These are phyloP conservation scores for Euphonia xanthogaster DNA, from an alignment of 2,797 vertebrate species.

Conservation along the genomic window DNA sequence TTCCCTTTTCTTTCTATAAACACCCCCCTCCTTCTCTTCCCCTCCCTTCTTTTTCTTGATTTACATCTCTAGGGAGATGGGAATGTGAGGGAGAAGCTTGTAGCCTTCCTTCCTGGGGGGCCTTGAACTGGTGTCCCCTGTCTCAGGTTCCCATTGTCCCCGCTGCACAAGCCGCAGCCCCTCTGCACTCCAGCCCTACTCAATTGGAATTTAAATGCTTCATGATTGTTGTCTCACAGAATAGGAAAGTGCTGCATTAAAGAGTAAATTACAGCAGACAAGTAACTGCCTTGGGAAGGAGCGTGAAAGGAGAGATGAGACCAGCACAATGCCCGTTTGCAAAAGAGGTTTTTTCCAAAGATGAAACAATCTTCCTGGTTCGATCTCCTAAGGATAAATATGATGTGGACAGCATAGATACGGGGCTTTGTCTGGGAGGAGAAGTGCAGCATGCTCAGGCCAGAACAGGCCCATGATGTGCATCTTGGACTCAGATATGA, in stretches of 20 bases:
- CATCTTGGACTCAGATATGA: neutral
- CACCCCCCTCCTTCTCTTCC: constrained; percentile 64
- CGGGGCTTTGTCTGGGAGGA: neutral
- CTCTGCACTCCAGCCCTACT: constrained; percentile 70
- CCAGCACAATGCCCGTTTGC: constrained; percentile 38
- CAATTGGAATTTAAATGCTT: constrained; percentile 80
- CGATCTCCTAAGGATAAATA: neutral
- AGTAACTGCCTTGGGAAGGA: constrained; percentile 64
- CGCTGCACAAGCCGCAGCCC: constrained; percentile 40
- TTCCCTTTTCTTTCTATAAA: constrained; percentile 72
- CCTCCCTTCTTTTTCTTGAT: constrained; percentile 70
- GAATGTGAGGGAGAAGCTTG: constrained; percentile 73
- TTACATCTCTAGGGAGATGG: constrained; percentile 78
- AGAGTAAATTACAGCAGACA: constrained; percentile 73
- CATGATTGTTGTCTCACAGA: constrained; percentile 72
- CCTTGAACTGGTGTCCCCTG: constrained; percentile 72
- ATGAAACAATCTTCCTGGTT: constrained; percentile 42
- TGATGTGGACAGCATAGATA: neutral
- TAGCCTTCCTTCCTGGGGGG: constrained; percentile 71
- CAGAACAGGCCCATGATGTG: neutral
- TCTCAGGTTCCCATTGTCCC: constrained; percentile 72
- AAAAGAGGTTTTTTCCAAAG: constrained; percentile 28
- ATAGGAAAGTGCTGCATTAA: constrained; percentile 70
- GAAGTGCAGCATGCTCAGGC: neutral
- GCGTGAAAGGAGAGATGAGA: constrained; percentile 63